Percentiles rank a stretch among this genome's conserved stretches.
Conservation (phyloP, 2,113 vertebrate genomes). For the Ursus arctos region DNA sequence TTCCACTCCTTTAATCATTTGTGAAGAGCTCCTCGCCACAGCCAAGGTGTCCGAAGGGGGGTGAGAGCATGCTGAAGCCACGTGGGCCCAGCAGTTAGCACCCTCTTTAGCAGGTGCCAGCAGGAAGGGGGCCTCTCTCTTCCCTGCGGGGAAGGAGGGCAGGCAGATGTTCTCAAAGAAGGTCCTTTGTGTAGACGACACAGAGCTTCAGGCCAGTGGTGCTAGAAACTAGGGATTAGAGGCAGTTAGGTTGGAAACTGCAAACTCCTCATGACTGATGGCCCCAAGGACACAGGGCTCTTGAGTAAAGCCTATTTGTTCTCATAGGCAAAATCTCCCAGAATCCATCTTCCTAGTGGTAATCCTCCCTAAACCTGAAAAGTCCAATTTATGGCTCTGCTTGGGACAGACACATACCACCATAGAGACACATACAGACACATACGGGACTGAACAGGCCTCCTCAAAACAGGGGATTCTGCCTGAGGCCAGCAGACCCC, state of each 20-base stretch:
- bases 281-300: neutral
- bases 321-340: neutral
- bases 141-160: neutral
- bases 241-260: neutral
- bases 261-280: neutral
- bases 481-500: neutral
- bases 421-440: neutral
- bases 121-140: neutral
- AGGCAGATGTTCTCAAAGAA: neutral
- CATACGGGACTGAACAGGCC: neutral
- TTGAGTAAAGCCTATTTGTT: neutral
- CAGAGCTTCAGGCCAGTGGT: neutral
- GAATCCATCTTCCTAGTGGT: neutral
- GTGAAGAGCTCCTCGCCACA: neutral
- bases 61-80: neutral
- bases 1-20: slow-evolving; percentile 68
- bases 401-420: neutral
- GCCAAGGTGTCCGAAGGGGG: neutral
- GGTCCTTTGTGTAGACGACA: neutral
- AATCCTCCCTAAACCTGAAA: neutral
- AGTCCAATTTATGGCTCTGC: neutral
- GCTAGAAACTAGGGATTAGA: neutral
- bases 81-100: neutral
- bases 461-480: neutral
- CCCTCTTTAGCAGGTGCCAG: neutral